Evolutionary conservation across 2,113 vertebrate genomes (phyloP).

Genomic region (Apodemus speciosus): DNA sequence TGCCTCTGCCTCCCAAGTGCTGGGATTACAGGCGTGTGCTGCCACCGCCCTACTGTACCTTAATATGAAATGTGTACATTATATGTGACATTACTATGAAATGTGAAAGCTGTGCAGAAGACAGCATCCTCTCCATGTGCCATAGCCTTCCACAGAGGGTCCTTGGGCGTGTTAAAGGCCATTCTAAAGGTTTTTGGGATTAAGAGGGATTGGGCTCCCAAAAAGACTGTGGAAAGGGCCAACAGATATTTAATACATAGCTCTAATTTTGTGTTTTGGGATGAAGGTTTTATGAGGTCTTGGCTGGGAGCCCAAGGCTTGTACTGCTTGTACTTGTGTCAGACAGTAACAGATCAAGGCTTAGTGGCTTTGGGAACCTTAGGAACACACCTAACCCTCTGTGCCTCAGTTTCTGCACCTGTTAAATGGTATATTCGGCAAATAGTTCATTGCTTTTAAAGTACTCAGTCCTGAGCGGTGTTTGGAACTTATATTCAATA

Average conservation of each 20-base stretch:
- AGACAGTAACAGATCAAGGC: background rate
- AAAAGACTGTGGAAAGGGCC: background rate
- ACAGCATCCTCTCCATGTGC: background rate
- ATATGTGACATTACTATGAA: no score
- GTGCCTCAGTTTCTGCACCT: background rate
- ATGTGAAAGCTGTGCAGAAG: background rate
- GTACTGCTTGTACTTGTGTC: background rate
- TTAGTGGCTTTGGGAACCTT: background rate
- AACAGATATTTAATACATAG: background rate
- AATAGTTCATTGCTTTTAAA: background rate
- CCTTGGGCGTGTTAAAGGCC: background rate
- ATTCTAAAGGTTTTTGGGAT: background rate
- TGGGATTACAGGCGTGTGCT: no score
- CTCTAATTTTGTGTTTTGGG: background rate
- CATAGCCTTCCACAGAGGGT: background rate
- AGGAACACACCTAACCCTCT: background rate
- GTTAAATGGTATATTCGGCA: constrained; percentile 1
- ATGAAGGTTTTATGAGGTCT: background rate
- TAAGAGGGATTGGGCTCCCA: background rate
- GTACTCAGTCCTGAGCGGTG: background rate
- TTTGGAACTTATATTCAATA: background rate
- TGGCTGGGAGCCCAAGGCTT: background rate
- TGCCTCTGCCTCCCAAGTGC: no score
- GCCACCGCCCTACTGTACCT: no score
- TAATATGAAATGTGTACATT: no score